Evolutionary conservation across 2,888 invertebrate genomes (phyloP), one percentile per base, ranked within the genome.

Genomic region (Tachystola acroxantha): DNA sequence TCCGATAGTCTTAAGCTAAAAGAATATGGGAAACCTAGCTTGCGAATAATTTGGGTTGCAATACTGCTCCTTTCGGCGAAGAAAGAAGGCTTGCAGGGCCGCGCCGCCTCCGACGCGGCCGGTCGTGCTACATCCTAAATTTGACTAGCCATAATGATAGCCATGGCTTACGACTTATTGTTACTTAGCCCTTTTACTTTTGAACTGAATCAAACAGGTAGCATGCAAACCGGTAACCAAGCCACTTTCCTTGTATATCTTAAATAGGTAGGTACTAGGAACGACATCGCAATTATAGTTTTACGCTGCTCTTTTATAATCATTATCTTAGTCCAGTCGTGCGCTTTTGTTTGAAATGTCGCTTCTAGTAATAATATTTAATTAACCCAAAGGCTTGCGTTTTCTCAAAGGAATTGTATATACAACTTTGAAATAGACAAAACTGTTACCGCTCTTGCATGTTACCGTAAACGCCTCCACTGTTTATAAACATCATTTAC

Each of bases 11-110:
- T 85, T 65, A 46, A 37, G 42, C 26, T 34, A 39, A 57, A 75
- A 84, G 84, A 85, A 55, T 70, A 76, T 64, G 70, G 78, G 72
- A 80, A 81, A 68, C 70, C 65, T 62, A 58, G 50, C 56, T 63
- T 53, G 60, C 60, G 50, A 56, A 57, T 50, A 49, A 54, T 53
- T n/a, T 53, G 45, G 36, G 25, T 59, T 73, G 76, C 81, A 77
- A 84, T 43, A 57, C 62, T 37, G 43, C 74, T 66, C 50, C 74
- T 77, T 86, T 84, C 84, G 37, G 32, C 54, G 24, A 65, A 36
- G 79, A 86, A 86, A 77, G 76, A 51, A 73, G 77, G 59, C 63
- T 70, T 85, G 79, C 82, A 70, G 56, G 46, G 48, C 53, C 48
- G 44, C 52, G 16, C 16, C 26, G 38, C 20, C 34, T 28, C 26